A percentile compares a stretch with the other conserved stretches of the same genome.
These are phyloP conservation scores for Novumbra hubbsi DNA, from an alignment of 2,797 vertebrate species.

Conservation along the genomic window DNA sequence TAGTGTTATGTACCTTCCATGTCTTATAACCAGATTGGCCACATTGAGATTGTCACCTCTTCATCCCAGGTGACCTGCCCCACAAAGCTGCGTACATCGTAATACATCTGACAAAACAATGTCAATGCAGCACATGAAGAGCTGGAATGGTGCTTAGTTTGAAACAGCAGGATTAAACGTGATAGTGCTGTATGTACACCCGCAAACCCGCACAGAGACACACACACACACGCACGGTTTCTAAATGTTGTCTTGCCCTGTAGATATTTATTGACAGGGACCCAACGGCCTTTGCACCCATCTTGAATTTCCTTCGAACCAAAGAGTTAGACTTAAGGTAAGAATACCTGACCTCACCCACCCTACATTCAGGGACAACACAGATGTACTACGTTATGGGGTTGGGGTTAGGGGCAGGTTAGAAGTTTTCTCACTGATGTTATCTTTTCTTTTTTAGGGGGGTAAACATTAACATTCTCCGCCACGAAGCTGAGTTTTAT, in stretches of 20 bases:
- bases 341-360: constrained; percentile 37
- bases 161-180: too few species aligned
- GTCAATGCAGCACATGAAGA: too few species aligned
- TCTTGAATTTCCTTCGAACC: constrained; percentile 98
- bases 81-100: too few species aligned
- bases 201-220: too few species aligned
- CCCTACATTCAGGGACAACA: not conserved
- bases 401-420: not conserved
- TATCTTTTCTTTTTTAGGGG: constrained; percentile 76
- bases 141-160: too few species aligned
- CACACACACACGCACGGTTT: not conserved
- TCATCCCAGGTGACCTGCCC: too few species aligned
- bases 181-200: too few species aligned
- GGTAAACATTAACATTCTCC: constrained; percentile 91
- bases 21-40: too few species aligned
- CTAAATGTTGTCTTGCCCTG: constrained; percentile 42
- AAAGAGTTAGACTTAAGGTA: constrained; percentile 97
- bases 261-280: constrained; percentile 99
- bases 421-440: not conserved
- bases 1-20: too few species aligned
- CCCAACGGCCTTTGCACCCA: constrained; percentile 95
- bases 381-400: not conserved
- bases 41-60: too few species aligned
- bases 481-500: constrained; percentile 98
- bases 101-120: too few species aligned